These are phyloP conservation scores for Anguilla japonica DNA, from an alignment of 2,113 vertebrate species.

Conservation along the genomic window DNA sequence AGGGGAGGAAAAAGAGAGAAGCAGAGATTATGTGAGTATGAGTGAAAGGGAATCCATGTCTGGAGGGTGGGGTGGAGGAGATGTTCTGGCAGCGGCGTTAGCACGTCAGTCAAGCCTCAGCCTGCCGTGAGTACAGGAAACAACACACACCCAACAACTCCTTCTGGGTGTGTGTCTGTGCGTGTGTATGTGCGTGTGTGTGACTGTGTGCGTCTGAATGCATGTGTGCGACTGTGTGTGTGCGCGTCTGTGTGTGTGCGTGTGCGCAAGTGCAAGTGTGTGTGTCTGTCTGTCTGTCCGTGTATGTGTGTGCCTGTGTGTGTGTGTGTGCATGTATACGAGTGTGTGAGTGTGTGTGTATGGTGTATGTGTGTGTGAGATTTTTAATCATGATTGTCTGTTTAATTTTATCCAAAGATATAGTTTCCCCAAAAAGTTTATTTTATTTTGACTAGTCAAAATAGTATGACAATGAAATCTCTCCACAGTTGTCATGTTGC, in stretches of 20 bases:
- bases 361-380: too few species aligned
- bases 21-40: constrained; percentile 24
- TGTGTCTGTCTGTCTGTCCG: too few species aligned
- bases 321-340: not conserved
- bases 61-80: constrained; percentile 75
- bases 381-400: too few species aligned
- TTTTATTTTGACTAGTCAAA: too few species aligned
- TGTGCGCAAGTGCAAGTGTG: too few species aligned
- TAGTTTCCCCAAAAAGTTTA: too few species aligned
- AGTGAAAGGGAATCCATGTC: constrained; percentile 65
- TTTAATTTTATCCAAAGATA: too few species aligned
- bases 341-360: not conserved
- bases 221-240: not conserved
- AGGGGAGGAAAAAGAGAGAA: not conserved
- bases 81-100: constrained; percentile 73
- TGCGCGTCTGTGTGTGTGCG: not conserved
- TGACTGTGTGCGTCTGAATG: not conserved
- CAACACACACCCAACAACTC: constrained; percentile 32
- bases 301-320: not conserved
- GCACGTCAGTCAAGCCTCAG: constrained; percentile 76
- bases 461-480: too few species aligned
- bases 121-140: constrained; percentile 58
- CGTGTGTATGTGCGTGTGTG: not conserved
- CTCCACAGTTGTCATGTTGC: too few species aligned
- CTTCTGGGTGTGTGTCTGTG: not conserved